Percentiles rank a stretch among this genome's conserved stretches.
These are phyloP conservation scores for Drosophila sp. DNA, from an alignment of 1,140 invertebrate species.

Conservation along the genomic window DNA sequence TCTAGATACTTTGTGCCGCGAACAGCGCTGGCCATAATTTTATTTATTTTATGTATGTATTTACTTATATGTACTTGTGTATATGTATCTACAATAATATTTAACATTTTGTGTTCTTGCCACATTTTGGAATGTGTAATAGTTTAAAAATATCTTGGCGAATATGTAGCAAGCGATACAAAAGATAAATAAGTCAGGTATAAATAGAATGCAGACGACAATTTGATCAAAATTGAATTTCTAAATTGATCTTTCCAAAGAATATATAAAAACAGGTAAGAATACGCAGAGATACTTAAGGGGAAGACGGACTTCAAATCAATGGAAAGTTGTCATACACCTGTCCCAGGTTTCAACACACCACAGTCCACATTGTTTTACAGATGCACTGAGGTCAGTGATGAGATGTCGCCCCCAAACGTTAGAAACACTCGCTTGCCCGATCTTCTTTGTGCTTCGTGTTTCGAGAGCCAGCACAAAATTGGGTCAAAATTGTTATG, in stretches of 20 bases:
- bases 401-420: constrained; percentile 35
- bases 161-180: constrained; percentile 74
- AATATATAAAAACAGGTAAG: constrained; percentile 16
- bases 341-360: constrained; percentile 45
- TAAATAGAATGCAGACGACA: constrained; percentile 63
- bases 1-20: constrained; percentile 67
- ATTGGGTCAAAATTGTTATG: constrained; percentile 84
- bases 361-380: constrained; percentile 66
- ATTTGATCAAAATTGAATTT: constrained; percentile 45
- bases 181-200: constrained; percentile 71
- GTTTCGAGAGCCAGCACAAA: constrained; percentile 61
- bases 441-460: constrained; percentile 34
- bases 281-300: neutral
- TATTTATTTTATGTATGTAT: constrained; percentile 73
- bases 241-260: neutral
- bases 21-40: constrained; percentile 70
- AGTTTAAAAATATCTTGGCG: constrained; percentile 77
- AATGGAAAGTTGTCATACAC: constrained; percentile 12
- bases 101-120: constrained; percentile 74
- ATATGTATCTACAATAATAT: constrained; percentile 58
- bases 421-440: constrained; percentile 50
- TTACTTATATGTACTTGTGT: constrained; percentile 38
- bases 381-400: constrained; percentile 75
- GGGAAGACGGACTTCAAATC: neutral
- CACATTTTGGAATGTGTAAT: constrained; percentile 82